A percentile compares a stretch with the other conserved stretches of the same genome.
phyloP scores from a whole-genome alignment of 2,113 vertebrate genomes.

The Motacilla tschutschensis region DNA sequence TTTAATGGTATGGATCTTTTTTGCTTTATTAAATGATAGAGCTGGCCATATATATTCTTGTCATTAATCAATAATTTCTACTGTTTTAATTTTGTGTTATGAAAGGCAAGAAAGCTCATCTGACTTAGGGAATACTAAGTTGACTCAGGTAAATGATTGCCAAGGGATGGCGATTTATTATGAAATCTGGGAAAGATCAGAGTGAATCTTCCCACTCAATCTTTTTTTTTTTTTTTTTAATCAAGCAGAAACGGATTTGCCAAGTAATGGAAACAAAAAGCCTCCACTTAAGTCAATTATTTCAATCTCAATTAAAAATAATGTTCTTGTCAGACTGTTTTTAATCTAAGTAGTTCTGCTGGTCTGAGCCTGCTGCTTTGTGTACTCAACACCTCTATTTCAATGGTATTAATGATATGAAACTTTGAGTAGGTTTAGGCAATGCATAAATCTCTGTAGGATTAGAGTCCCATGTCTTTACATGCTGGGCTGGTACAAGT shows the following conservation, averaged over 20 bases:
- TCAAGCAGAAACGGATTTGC: neutral
- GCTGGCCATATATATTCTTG: constrained; percentile 29
- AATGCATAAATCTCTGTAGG: neutral
- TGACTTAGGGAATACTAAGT: neutral
- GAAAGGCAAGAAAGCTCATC: constrained; percentile 9
- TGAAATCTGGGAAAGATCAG: neutral
- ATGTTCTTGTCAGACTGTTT: neutral
- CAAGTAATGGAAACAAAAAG: constrained; percentile 2
- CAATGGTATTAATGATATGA: neutral
- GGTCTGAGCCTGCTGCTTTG: neutral
- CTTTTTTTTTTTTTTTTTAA: neutral
- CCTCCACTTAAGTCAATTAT: neutral
- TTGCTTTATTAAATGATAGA: constrained; percentile 19
- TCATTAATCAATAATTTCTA: constrained; percentile 51
- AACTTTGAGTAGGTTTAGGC: neutral
- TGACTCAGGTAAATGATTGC: constrained; percentile 16
- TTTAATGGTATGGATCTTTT: constrained; percentile 28
- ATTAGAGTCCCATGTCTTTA: neutral
- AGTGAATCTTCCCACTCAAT: neutral
- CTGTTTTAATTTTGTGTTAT: constrained; percentile 45
- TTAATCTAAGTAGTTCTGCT: neutral
- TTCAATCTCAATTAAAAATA: constrained; percentile 29
- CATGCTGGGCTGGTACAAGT: neutral
- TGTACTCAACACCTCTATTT: neutral
- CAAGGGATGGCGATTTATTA: neutral